Evolutionary conservation across 2,113 vertebrate species (phyloP).

Genomic region (Oncorhynchus keta): DNA sequence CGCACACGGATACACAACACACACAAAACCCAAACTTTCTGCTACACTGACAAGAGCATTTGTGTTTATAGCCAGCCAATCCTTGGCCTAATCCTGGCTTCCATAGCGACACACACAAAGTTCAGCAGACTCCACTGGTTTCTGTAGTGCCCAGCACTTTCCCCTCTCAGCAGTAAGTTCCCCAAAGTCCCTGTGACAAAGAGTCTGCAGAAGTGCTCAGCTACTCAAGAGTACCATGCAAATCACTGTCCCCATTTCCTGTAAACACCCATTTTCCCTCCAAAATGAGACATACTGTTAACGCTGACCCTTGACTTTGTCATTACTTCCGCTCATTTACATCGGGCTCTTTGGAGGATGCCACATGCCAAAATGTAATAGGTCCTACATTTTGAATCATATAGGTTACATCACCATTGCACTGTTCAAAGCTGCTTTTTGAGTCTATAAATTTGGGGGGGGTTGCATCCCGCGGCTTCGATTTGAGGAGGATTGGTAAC

Average conservation of each 20-base stretch:
- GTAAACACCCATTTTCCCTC: constrained; percentile 35
- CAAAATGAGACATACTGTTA: background rate
- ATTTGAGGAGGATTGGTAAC: background rate
- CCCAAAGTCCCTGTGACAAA: constrained; percentile 65
- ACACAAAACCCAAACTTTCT: constrained; percentile 38
- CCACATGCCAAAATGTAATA: no score
- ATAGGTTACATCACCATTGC: no score
- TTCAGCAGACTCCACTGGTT: constrained; percentile 62
- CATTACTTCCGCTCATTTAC: background rate
- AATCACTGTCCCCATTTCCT: constrained; percentile 22
- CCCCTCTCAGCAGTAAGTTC: constrained; percentile 61
- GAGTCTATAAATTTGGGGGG: background rate
- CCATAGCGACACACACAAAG: constrained; percentile 64
- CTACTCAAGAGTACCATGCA: background rate
- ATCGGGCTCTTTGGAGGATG: background rate
- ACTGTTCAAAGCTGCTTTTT: background rate
- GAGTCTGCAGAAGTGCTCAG: constrained; percentile 54
- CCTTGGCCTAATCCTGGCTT: constrained; percentile 60
- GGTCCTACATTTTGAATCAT: background rate
- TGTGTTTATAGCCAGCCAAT: constrained; percentile 59
- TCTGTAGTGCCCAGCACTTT: constrained; percentile 67
- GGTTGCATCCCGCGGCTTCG: background rate
- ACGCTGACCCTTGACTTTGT: background rate
- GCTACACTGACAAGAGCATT: constrained; percentile 57
- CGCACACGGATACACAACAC: constrained; percentile 28